These are phyloP conservation scores for Pelecanus crispus DNA, from an alignment of 2,113 vertebrate species.

Conservation along the genomic window DNA sequence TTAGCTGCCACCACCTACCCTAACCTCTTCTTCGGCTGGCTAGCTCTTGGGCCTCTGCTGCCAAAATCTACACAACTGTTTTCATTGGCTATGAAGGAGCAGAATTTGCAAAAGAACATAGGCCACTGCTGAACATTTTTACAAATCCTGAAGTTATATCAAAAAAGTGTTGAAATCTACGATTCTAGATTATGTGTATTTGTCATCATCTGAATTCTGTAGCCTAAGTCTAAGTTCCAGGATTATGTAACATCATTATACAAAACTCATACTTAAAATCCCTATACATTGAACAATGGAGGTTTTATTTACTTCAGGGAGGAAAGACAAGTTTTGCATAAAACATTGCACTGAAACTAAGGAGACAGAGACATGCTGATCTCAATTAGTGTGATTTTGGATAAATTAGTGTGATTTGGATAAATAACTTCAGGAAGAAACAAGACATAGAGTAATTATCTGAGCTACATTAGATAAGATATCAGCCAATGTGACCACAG, in stretches of 20 bases:
- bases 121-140: background rate
- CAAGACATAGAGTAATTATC: background rate
- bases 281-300: background rate
- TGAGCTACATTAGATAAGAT: background rate
- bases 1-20: background rate
- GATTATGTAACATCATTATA: background rate
- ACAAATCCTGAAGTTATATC: background rate
- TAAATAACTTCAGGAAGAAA: background rate
- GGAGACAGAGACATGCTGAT: background rate
- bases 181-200: background rate
- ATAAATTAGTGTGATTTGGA: background rate
- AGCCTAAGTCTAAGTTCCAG: background rate
- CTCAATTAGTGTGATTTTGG: background rate
- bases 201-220: background rate
- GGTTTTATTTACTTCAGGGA: background rate
- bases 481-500: background rate
- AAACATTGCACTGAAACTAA: background rate
- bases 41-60: background rate
- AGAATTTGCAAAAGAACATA: background rate
- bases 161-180: background rate
- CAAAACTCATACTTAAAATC: background rate
- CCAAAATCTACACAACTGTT: background rate
- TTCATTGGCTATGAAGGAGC: background rate
- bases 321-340: background rate
- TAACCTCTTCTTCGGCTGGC: background rate